Conservation (phyloP, 2,113 vertebrate species). For the Laticauda colubrina region DNA sequence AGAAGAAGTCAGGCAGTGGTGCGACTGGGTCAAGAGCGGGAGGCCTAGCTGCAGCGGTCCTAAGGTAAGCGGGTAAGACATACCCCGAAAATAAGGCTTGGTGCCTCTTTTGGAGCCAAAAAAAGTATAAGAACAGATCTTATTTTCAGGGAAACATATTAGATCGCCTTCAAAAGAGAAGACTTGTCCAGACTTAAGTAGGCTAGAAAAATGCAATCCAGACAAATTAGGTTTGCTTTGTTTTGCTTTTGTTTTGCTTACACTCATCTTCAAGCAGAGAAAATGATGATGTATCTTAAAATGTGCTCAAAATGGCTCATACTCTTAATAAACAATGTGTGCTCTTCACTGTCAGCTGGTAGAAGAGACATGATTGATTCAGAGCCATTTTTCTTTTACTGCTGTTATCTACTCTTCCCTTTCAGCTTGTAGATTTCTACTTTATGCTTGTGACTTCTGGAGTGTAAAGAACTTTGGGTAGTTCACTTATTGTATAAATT, state of each 20-base stretch:
- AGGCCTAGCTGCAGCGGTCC: no score
- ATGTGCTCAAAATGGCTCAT: neutral
- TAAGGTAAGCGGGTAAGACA: no score
- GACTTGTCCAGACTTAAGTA: neutral
- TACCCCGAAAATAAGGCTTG: no score
- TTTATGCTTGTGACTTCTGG: neutral
- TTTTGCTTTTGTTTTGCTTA: neutral
- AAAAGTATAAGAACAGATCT: no score
- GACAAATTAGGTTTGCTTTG: neutral
- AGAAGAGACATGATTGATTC: neutral
- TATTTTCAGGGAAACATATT: no score
- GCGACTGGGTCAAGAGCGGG: no score
- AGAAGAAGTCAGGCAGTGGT: no score
- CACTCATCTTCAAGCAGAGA: neutral
- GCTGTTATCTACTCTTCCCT: neutral
- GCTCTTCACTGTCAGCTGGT: neutral
- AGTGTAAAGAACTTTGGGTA: neutral
- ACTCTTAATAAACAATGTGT: neutral
- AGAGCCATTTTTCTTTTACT: neutral
- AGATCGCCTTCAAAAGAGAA: neutral
- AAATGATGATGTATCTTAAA: neutral
- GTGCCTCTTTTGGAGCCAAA: no score
- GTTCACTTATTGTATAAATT: neutral
- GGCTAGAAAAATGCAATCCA: neutral
- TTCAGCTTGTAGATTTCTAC: neutral